Base-by-base conservation (phyloP, 2,113 vertebrate species). In the Oncorhynchus gorbuscha region DNA sequence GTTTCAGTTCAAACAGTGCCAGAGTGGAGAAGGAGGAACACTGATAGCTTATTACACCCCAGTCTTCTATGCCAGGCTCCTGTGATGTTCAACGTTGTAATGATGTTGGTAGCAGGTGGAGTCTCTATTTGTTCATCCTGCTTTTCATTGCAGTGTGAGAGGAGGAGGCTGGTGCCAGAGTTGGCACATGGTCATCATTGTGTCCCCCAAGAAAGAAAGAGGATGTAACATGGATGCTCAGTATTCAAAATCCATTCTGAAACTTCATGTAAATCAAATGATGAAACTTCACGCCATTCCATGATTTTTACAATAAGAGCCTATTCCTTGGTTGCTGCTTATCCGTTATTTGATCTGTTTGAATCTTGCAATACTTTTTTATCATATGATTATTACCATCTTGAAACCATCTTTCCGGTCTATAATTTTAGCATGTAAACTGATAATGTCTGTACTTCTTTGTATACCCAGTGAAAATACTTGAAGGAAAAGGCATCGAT, bases 111-210 rank as follows among this genome's bases (percentile, higher is more conserved):
- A 62, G 32, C 72, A 61, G n/a, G 35, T 62, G 35, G 71, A 26
- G 22, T 77, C 55, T 83, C 51, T 69, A 5, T 49, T 72, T 79
- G 74, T 75, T 69, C 61, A 12, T 71, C 11, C 70, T 68, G 65
- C 26, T 71, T 80, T 67, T 49, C 45, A 67, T 66, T 22, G n/a
- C 59, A n/a, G 67, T 58, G 65, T 14, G 70, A 74, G 24, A 76
- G 30, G 49, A 39, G 55, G 48, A 35, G 51, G 13, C 55, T n/a
- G 16, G 30, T 69, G 16, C 18, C 18, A 69, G 16, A 59, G 39
- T 8, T 64, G 69, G 69, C 22, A 30, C n/a, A 20, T 12, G 55
- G 20, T 22, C n/a, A 22, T 62, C 1, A 1, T 22, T 11, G n/a
- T 62, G n/a, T n/a, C n/a, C n/a, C 8, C n/a, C n/a, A 62, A 62